Percentiles rank a stretch among this genome's conserved stretches.
Conservation (phyloP, 2,888 invertebrate genomes). For the Pteria penguin region DNA sequence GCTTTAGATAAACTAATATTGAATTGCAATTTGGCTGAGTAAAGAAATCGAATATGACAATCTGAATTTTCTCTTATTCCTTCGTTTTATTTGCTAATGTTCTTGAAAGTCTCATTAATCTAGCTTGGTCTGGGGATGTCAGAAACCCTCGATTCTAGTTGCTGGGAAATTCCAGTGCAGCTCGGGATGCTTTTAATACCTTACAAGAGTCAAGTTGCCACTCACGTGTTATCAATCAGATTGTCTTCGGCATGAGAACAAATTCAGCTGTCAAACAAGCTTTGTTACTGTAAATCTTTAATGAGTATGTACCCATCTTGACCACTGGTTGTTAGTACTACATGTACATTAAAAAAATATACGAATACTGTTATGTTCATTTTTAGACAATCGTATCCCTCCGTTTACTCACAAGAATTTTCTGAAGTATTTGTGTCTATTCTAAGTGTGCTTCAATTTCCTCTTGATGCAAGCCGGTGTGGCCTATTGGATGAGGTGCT, state of each 20-base stretch:
- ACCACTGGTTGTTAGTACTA: no score
- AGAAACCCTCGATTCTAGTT: neutral
- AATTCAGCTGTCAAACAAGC: neutral
- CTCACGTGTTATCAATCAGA: neutral
- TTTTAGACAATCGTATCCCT: no score
- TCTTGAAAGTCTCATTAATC: conserved; percentile 14
- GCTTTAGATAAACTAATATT: conserved; percentile 18
- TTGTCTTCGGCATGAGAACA: neutral
- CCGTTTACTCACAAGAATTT: no score
- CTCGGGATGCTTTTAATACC: neutral
- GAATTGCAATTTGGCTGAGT: conserved; percentile 22
- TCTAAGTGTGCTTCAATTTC: no score
- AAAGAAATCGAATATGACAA: conserved; percentile 32
- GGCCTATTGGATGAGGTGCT: no score
- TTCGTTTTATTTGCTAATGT: conserved; percentile 12
- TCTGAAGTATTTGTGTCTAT: no score
- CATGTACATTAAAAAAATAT: no score
- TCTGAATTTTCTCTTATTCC: conserved; percentile 24
- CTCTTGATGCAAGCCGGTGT: no score
- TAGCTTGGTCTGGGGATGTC: neutral
- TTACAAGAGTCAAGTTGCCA: neutral
- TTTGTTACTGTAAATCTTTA: neutral
- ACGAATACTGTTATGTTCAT: no score
- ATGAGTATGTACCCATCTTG: no score
- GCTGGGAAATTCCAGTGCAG: neutral